These are phyloP conservation scores for Eolophus roseicapilla DNA, from an alignment of 2,113 vertebrate genomes.

Conservation along the genomic window DNA sequence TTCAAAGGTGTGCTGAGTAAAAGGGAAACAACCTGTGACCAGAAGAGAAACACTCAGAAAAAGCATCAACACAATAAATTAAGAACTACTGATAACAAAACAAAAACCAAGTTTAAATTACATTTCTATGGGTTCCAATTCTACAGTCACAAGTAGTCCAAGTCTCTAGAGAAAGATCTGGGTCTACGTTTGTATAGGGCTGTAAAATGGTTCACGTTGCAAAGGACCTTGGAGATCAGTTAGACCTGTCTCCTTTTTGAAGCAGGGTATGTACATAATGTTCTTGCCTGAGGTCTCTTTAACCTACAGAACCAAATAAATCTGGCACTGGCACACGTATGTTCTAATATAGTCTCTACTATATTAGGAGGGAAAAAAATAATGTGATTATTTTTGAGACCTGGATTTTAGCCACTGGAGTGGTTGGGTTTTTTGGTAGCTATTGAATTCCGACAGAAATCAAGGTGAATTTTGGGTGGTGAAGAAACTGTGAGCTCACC, in stretches of 20 bases:
- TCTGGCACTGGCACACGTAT: fast-evolving
- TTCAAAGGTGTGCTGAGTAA: neutral
- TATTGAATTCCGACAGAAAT: neutral
- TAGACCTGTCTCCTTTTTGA: neutral
- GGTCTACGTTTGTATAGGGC: neutral
- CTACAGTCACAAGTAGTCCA: neutral
- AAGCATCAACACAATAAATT: neutral
- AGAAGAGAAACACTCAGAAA: neutral
- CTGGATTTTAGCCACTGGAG: neutral
- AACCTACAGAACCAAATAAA: neutral
- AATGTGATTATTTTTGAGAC: neutral
- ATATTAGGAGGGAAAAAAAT: neutral
- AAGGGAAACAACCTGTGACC: neutral
- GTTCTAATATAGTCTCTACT: neutral
- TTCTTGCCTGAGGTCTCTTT: neutral
- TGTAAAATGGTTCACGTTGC: neutral
- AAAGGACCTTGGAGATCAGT: neutral
- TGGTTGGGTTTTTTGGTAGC: neutral
- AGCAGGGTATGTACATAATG: neutral
- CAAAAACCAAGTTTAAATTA: neutral
- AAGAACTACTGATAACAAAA: neutral
- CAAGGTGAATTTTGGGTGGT: neutral
- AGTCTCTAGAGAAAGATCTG: neutral
- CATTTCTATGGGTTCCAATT: neutral
- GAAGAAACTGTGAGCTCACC: neutral